Evolutionary conservation across 2,888 invertebrate genomes (phyloP).

Genomic region (Lepidocyrtinus sp.): DNA sequence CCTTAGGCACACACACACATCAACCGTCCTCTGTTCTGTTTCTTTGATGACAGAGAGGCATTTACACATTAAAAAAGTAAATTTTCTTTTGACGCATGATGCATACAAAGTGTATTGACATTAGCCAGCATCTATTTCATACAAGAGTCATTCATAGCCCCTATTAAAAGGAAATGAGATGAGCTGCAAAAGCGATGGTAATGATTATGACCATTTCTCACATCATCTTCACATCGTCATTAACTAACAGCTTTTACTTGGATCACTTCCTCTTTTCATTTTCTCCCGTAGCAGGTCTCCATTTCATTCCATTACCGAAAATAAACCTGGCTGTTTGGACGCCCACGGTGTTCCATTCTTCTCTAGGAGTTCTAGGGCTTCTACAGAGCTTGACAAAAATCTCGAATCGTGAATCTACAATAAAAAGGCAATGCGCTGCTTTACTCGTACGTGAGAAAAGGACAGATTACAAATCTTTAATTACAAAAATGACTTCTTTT

Average conservation of each 20-base stretch:
- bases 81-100: conserved; percentile 14
- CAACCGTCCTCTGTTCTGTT: conserved; percentile 29
- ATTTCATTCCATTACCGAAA: conserved; percentile 30
- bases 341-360: conserved; percentile 46
- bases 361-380: no score
- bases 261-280: conserved; percentile 21
- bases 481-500: conserved; percentile 53
- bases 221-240: conserved; percentile 54
- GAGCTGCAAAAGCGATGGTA: conserved; percentile 33
- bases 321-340: conserved; percentile 29
- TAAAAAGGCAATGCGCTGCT: conserved; percentile 29
- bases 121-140: conserved; percentile 5
- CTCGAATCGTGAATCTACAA: conserved; percentile 22
- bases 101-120: conserved; percentile 2
- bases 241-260: conserved; percentile 49
- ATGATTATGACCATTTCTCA: conserved; percentile 54
- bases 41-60: conserved; percentile 8
- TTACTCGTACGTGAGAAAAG: conserved; percentile 51
- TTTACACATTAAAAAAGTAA: conserved; percentile 26
- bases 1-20: conserved; percentile 35
- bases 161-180: conserved; percentile 22
- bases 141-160: neutral
- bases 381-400: conserved; percentile 40
- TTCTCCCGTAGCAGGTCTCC: conserved; percentile 22
- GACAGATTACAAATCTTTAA: conserved; percentile 59